These are phyloP conservation scores for Brachionus paranguensis DNA, from an alignment of 1,140 invertebrate species.

Conservation along the genomic window DNA sequence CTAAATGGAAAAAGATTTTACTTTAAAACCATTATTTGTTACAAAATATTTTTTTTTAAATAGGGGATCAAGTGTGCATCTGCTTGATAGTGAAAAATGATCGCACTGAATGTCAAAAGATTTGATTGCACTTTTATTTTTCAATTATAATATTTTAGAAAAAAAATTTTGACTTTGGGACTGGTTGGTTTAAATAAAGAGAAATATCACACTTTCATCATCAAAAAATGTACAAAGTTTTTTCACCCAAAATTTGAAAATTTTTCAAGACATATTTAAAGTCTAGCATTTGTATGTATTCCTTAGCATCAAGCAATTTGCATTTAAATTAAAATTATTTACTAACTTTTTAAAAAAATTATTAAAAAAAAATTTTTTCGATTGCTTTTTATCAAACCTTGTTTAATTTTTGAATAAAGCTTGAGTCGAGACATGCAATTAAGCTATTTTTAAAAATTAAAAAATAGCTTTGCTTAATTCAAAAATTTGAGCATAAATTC, in stretches of 20 bases:
- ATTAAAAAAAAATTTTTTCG: not conserved
- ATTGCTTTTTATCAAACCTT: not conserved
- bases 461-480: too few relatives aligned
- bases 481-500: too few relatives aligned
- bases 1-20: not conserved
- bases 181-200: not conserved
- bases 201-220: not conserved
- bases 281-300: not conserved
- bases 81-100: not conserved
- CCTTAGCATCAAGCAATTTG: not conserved
- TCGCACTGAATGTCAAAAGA: not conserved
- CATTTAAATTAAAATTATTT: not conserved
- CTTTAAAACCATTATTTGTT: not conserved
- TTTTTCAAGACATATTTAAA: not conserved
- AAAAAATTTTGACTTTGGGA: not conserved
- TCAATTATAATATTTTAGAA: not conserved
- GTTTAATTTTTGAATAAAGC: too few relatives aligned
- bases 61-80: not conserved
- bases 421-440: too few relatives aligned
- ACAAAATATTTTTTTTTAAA: not conserved
- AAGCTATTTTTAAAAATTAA: too few relatives aligned
- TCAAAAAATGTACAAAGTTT: not conserved
- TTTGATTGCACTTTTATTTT: not conserved
- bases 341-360: not conserved
- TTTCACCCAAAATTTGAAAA: too few relatives aligned